These are phyloP conservation scores for Myzus persicae DNA, from an alignment of 1,140 invertebrate species.

Conservation along the genomic window DNA sequence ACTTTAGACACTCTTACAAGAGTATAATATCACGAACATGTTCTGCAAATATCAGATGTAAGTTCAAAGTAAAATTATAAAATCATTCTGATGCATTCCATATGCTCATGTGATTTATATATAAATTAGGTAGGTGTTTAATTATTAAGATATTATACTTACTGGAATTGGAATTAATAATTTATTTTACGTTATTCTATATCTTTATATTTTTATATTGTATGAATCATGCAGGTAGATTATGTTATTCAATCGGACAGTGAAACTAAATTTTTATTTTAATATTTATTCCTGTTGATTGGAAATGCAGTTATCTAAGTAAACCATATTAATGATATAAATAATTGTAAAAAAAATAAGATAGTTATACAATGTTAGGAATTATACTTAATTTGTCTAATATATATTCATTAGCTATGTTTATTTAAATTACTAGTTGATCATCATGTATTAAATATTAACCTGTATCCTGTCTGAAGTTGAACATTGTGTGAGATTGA, in stretches of 20 bases:
- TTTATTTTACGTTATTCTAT: too few relatives aligned
- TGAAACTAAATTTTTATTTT: background rate
- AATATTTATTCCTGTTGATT: background rate
- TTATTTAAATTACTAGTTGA: too few relatives aligned
- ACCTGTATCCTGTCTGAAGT: too few relatives aligned
- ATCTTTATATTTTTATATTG: too few relatives aligned
- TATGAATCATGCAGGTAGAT: background rate
- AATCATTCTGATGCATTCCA: background rate
- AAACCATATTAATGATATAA: background rate
- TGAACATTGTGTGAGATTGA: background rate
- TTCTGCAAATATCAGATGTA: background rate
- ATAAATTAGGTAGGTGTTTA: too few relatives aligned
- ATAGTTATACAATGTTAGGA: background rate
- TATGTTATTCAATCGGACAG: background rate
- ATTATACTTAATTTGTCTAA: background rate
- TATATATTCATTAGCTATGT: too few relatives aligned
- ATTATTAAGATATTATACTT: background rate
- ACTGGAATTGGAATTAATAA: background rate
- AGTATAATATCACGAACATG: too few relatives aligned
- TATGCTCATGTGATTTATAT: background rate
- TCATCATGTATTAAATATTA: too few relatives aligned
- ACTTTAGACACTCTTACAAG: too few relatives aligned
- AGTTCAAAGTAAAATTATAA: background rate
- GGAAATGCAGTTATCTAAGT: background rate
- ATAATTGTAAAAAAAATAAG: background rate